Evolutionary conservation across 2,113 vertebrate genomes (phyloP).

Genomic region (Propithecus coquereli): DNA sequence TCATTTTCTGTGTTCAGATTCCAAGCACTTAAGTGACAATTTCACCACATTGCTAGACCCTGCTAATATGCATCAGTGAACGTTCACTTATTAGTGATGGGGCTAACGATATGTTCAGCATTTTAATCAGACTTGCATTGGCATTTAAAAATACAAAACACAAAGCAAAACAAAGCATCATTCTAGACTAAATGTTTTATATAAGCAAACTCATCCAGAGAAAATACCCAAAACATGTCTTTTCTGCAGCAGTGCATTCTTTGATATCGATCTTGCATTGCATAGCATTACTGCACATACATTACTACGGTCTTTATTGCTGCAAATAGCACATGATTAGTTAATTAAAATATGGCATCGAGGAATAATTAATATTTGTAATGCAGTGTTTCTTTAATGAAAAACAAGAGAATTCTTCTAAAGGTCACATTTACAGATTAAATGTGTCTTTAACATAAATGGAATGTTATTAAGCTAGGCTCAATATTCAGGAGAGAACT

Average conservation of each 20-base stretch:
- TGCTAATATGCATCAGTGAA: slow-evolving; percentile 70
- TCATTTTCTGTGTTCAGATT: slow-evolving; percentile 60
- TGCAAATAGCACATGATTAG: slow-evolving; percentile 58
- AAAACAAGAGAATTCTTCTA: slow-evolving; percentile 69
- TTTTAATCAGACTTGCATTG: slow-evolving; percentile 69
- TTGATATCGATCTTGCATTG: slow-evolving; percentile 43
- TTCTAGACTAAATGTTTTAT: slow-evolving; percentile 45
- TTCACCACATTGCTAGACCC: slow-evolving; percentile 56
- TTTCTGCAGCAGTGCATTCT: slow-evolving; percentile 34
- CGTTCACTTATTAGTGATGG: slow-evolving; percentile 66
- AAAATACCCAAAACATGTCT: slow-evolving; percentile 51
- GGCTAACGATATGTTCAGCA: slow-evolving; percentile 71
- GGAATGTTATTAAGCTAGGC: slow-evolving; percentile 48
- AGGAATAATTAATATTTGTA: slow-evolving; percentile 62
- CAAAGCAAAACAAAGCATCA: slow-evolving; percentile 66
- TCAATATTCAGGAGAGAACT: slow-evolving; percentile 61
- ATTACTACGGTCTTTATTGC: slow-evolving; percentile 45
- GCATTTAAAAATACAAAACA: slow-evolving; percentile 71
- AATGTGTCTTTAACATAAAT: slow-evolving; percentile 73
- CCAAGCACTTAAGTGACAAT: slow-evolving; percentile 66
- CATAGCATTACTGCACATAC: slow-evolving; percentile 45
- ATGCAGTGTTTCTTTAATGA: slow-evolving; percentile 61
- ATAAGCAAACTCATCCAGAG: slow-evolving; percentile 23
- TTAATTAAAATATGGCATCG: slow-evolving; percentile 73
- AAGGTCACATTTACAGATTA: slow-evolving; percentile 65